phyloP scores from a whole-genome alignment of 37 sponge, comb jelly and placozoan species.

The Crambe crambe region DNA sequence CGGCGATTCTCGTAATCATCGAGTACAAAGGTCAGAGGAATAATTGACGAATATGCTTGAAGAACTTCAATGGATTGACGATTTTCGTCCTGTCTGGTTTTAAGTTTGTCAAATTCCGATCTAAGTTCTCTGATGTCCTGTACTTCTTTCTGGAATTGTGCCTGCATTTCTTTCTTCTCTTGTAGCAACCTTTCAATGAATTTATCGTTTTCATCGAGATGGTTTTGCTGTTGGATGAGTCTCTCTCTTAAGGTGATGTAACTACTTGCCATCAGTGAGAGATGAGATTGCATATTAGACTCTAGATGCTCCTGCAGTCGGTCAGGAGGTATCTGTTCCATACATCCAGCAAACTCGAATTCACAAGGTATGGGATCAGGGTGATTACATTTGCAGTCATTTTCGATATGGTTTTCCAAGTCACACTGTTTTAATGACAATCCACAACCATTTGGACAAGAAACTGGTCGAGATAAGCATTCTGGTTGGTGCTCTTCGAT shows the following conservation, averaged over 20 bases:
- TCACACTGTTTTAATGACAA: not conserved
- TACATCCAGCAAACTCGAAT: constrained; percentile 16
- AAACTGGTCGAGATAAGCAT: constrained; percentile 7
- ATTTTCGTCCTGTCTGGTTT: not conserved
- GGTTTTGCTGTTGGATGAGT: not conserved
- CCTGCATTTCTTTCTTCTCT: not conserved
- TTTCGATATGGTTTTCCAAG: not conserved
- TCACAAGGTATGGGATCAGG: not conserved
- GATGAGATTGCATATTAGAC: not conserved
- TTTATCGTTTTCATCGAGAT: not conserved
- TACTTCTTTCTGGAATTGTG: not conserved
- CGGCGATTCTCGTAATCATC: not conserved
- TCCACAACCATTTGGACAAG: constrained; percentile 29
- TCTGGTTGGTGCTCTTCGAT: constrained; percentile 10
- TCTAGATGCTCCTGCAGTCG: constrained; percentile 6
- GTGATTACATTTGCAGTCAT: not conserved
- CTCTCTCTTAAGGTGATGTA: not conserved
- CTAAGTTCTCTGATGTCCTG: not conserved
- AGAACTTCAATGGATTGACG: not conserved
- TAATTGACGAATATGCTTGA: not conserved
- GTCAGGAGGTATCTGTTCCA: not conserved
- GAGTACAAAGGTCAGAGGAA: not conserved
- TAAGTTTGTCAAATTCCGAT: not conserved
- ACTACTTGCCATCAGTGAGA: not conserved
- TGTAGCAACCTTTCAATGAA: not conserved